A percentile compares a stretch with the other conserved stretches of the same genome.
phyloP scores from a whole-genome alignment of 2,888 invertebrate species.

The Geophilus truncorum region DNA sequence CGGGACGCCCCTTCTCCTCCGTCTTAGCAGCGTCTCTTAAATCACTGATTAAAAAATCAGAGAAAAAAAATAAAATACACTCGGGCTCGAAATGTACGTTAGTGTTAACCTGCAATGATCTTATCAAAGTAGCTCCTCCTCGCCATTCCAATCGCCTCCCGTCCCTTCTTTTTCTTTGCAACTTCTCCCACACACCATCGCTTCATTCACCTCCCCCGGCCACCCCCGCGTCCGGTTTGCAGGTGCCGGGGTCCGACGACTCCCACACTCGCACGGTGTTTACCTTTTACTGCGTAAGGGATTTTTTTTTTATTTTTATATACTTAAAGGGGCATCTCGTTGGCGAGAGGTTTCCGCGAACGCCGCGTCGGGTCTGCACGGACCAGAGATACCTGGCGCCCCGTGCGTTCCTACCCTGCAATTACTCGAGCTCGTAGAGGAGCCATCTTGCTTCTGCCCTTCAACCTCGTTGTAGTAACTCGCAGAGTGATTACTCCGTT shows the following conservation, averaged over 20 bases:
- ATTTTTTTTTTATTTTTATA: background rate
- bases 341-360: background rate
- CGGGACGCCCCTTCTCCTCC: constrained; percentile 1
- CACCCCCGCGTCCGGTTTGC: background rate
- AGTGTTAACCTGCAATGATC: constrained; percentile 7
- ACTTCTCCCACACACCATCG: background rate
- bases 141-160: background rate
- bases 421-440: background rate
- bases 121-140: background rate
- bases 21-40: background rate
- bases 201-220: too few relatives aligned
- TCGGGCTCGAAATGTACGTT: background rate
- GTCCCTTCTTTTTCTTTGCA: too few relatives aligned
- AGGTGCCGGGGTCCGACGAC: background rate
- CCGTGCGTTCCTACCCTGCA: background rate
- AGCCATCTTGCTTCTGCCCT: constrained; percentile 7
- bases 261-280: background rate
- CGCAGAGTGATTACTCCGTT: background rate
- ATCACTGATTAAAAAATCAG: constrained; percentile 15
- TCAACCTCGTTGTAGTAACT: constrained; percentile 6
- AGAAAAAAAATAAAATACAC: too few relatives aligned
- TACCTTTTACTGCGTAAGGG: background rate
- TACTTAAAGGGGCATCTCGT: background rate
- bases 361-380: constrained; percentile 8
- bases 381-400: constrained; percentile 8